Evolutionary conservation across 2,888 invertebrate genomes (phyloP).

Genomic region (Sycophila texana): DNA sequence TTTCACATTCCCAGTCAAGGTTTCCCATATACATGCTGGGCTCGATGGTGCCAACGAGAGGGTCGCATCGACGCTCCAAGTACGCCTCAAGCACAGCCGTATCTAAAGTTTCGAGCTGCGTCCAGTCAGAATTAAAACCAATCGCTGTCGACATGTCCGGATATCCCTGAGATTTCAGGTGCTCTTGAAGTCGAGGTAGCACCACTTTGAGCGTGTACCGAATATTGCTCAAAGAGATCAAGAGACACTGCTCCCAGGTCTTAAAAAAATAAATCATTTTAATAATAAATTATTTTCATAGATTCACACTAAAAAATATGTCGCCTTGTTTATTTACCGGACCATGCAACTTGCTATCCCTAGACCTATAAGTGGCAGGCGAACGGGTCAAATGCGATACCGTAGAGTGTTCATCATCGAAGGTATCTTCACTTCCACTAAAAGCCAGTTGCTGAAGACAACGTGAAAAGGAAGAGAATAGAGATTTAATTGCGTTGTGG

Average conservation of each 20-base stretch:
- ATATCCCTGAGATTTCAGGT: conserved; percentile 84
- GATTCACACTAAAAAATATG: neutral
- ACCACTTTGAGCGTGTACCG: conserved; percentile 87
- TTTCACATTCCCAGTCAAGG: conserved; percentile 89
- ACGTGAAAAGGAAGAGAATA: conserved; percentile 73
- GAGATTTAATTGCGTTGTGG: conserved; percentile 69
- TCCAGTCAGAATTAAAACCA: conserved; percentile 77
- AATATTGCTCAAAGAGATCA: conserved; percentile 93
- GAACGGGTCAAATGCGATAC: conserved; percentile 82
- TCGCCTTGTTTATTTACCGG: conserved; percentile 63
- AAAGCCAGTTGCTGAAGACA: conserved; percentile 86
- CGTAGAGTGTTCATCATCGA: conserved; percentile 77
- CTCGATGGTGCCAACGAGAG: conserved; percentile 96
- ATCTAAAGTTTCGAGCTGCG: conserved; percentile 80
- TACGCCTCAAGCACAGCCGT: conserved; percentile 86
- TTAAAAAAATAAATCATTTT: conserved; percentile 65
- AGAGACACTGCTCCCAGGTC: conserved; percentile 87
- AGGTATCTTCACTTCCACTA: conserved; percentile 81
- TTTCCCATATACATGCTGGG: conserved; percentile 95
- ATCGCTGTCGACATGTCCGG: conserved; percentile 78
- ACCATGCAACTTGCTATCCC: conserved; percentile 69
- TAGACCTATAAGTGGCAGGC: conserved; percentile 76
- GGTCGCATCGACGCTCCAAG: conserved; percentile 93
- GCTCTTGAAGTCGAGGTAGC: conserved; percentile 82
- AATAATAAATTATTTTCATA: neutral